Evolutionary conservation across 2,888 invertebrate genomes (phyloP).

Genomic region (Diogma glabrata): DNA sequence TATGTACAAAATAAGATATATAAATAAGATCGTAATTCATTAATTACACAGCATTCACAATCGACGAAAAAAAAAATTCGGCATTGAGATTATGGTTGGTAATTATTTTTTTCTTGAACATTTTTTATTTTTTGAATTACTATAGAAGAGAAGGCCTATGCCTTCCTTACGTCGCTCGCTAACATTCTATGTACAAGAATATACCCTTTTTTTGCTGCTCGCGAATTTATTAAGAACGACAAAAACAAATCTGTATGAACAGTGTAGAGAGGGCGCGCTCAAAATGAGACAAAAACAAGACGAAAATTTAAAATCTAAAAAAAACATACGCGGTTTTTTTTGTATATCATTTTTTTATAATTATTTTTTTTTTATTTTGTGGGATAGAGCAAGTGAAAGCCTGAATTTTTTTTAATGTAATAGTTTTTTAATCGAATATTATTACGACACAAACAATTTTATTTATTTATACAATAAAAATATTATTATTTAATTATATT

Average conservation of each 20-base stretch:
- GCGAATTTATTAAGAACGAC: no score
- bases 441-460: no score
- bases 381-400: slow-evolving; percentile 4
- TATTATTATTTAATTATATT: background rate
- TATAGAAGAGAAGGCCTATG: no score
- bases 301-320: background rate
- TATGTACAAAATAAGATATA: background rate
- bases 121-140: no score
- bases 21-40: slow-evolving; percentile 7
- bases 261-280: slow-evolving; percentile 1
- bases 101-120: background rate
- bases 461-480: background rate
- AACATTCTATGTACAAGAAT: no score
- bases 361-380: no score
- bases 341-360: no score
- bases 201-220: no score
- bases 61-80: slow-evolving; percentile 9
- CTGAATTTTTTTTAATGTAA: slow-evolving; percentile 5
- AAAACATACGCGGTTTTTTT: background rate
- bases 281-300: background rate
- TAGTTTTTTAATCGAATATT: no score
- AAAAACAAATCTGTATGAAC: no score
- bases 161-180: no score
- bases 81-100: slow-evolving; percentile 8
- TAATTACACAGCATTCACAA: slow-evolving; percentile 10